Conservation (phyloP, 2,797 vertebrate species). For the Tolypeutes matacus region DNA sequence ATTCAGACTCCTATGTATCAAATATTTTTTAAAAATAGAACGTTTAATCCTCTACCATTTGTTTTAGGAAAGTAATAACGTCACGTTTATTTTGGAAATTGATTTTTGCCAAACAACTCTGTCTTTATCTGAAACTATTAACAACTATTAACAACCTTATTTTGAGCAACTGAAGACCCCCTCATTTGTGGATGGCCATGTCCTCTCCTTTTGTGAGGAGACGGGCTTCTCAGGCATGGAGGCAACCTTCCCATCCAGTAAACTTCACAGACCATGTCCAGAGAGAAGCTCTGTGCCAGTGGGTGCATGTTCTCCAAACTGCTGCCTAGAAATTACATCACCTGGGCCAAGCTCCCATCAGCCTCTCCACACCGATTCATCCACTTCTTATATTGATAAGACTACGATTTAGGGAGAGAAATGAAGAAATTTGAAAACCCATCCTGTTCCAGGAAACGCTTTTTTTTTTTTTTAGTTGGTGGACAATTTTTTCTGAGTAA, state of each 20-base stretch:
- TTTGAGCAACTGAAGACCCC: neutral
- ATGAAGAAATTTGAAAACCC: neutral
- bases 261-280: neutral
- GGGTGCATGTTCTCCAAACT: rapidly evolving
- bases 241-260: neutral
- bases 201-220: neutral
- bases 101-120: slow-evolving; percentile 13
- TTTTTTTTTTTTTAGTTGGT: neutral
- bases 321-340: neutral
- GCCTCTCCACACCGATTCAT: neutral
- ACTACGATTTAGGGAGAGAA: neutral
- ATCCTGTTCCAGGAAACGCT: neutral
- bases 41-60: neutral
- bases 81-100: slow-evolving; percentile 34
- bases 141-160: neutral
- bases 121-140: slow-evolving; percentile 14
- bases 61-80: neutral
- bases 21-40: neutral
- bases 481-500: neutral
- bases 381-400: neutral
- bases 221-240: neutral
- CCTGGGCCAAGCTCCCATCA: neutral
- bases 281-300: neutral
- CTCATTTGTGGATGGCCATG: neutral
- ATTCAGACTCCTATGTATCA: neutral